Percentiles rank a stretch among this genome's conserved stretches.
Evolutionary conservation across 1,140 invertebrate genomes (phyloP).

Genomic region (Diorhabda elongata): DNA sequence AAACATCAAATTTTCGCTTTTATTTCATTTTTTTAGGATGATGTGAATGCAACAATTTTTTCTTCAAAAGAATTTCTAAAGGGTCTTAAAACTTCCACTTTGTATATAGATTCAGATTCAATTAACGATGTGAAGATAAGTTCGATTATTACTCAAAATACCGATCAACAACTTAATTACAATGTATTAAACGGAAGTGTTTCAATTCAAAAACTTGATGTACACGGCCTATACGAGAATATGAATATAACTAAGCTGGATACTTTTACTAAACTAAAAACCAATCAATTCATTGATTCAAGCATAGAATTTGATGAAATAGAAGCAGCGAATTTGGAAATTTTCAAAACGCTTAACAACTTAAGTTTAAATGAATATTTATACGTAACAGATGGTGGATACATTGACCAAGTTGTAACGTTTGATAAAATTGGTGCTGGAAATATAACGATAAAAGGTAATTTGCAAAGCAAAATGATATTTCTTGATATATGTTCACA

Average conservation of each 20-base stretch:
- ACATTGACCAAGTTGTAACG: conserved; percentile 16
- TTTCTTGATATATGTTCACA: no score
- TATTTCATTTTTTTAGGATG: conserved; percentile 27
- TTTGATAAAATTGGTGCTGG: conserved; percentile 28
- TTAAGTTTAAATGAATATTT: conserved; percentile 27
- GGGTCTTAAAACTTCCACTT: conserved; percentile 39
- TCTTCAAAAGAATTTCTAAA: conserved; percentile 46
- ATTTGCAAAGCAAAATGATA: no score
- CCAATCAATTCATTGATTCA: conserved; percentile 39
- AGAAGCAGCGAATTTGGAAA: conserved; percentile 32
- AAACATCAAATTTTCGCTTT: no score
- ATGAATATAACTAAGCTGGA: conserved; percentile 46
- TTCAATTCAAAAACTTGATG: conserved; percentile 43
- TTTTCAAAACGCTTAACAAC: conserved; percentile 36
- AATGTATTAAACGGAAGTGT: conserved; percentile 45
- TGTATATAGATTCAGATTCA: conserved; percentile 39
- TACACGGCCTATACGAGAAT: conserved; percentile 43
- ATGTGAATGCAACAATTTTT: conserved; percentile 39
- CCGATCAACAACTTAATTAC: conserved; percentile 44
- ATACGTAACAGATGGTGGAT: conserved; percentile 25
- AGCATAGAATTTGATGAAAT: conserved; percentile 40
- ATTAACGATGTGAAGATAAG: conserved; percentile 47
- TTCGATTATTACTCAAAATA: conserved; percentile 48
- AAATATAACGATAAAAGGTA: conserved; percentile 32
- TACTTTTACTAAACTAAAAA: conserved; percentile 42